phyloP scores from a whole-genome alignment of 2,113 vertebrate species.

The Pycnonotus jocosus region DNA sequence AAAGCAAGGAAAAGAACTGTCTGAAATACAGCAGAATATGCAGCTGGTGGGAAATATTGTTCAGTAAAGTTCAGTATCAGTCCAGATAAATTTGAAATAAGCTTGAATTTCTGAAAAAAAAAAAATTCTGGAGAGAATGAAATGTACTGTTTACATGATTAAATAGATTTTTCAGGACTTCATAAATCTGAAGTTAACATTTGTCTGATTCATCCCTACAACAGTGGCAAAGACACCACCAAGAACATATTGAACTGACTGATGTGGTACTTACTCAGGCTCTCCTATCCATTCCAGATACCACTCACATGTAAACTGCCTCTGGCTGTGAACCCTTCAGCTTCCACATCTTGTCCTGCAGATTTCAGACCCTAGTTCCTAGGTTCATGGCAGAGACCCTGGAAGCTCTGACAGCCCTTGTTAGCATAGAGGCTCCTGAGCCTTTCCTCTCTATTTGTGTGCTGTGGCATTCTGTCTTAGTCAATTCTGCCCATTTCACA shows the following conservation, averaged over 20 bases:
- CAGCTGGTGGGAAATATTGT: background rate
- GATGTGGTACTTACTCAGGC: background rate
- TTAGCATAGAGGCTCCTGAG: background rate
- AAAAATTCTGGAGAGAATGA: background rate
- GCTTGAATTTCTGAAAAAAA: background rate
- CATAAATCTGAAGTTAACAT: background rate
- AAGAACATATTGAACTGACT: background rate
- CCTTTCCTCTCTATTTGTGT: background rate
- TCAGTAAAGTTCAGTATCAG: background rate
- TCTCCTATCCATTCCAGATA: background rate
- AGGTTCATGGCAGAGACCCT: background rate
- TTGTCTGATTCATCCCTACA: background rate
- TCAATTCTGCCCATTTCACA: background rate
- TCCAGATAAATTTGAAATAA: background rate
- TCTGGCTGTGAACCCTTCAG: background rate
- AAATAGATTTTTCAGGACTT: background rate
- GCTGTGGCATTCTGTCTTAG: background rate
- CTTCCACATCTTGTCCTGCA: background rate
- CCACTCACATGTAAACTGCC: background rate
- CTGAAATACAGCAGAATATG: background rate
- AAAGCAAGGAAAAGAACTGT: background rate
- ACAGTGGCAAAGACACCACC: background rate
- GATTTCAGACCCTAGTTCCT: background rate
- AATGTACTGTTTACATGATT: background rate
- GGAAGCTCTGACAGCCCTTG: background rate